Conservation (phyloP, 2,888 invertebrate genomes). For the Lithophane socia region DNA sequence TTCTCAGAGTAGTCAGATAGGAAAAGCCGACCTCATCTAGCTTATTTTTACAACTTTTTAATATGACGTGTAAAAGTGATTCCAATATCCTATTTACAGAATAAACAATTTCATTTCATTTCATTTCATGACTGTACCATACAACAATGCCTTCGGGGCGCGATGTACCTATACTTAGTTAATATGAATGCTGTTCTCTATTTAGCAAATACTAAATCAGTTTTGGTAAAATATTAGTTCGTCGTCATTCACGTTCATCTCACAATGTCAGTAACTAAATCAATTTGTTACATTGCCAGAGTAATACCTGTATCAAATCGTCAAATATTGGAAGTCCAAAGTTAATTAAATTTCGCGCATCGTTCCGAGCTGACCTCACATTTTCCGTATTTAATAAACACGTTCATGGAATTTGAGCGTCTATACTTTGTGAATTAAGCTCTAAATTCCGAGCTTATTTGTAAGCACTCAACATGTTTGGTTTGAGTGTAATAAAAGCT, state of each 20-base stretch:
- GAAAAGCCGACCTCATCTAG: too few relatives aligned
- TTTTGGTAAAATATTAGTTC: not conserved
- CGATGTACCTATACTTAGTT: too few relatives aligned
- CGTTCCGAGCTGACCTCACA: constrained; percentile 2
- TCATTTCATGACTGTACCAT: too few relatives aligned
- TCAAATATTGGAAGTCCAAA: constrained; percentile 13
- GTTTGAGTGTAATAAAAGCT: constrained; percentile 8
- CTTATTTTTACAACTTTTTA: too few relatives aligned
- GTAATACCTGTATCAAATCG: constrained; percentile 14
- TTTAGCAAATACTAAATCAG: not conserved
- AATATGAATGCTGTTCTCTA: not conserved
- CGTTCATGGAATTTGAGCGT: constrained; percentile 18
- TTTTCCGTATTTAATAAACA: constrained; percentile 42
- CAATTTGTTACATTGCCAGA: constrained; percentile 21
- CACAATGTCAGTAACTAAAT: constrained; percentile 5
- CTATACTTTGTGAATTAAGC: constrained; percentile 29
- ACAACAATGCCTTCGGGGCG: too few relatives aligned
- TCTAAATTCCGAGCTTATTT: constrained; percentile 19
- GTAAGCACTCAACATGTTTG: constrained; percentile 11
- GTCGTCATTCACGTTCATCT: too few relatives aligned
- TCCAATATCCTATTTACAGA: too few relatives aligned
- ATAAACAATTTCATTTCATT: too few relatives aligned
- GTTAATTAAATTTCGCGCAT: constrained; percentile 28
- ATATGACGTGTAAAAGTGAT: too few relatives aligned
- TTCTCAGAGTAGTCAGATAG: too few relatives aligned